Conservation (phyloP, 2,888 invertebrate genomes). For the Margaritifera margaritifera region DNA sequence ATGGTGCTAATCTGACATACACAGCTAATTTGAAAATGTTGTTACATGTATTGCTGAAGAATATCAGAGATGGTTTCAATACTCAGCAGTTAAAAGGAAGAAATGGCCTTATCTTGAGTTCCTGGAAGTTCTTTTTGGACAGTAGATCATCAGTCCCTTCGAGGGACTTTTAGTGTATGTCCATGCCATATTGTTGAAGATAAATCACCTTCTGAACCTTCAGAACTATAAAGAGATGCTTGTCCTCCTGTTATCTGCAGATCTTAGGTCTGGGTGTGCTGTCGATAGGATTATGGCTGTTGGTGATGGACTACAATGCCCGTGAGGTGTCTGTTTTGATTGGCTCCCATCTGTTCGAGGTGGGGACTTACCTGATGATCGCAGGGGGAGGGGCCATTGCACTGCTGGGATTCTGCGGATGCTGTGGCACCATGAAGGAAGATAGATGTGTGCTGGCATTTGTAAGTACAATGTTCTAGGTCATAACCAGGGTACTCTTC, state of each 20-base stretch:
- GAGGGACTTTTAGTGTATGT: no score
- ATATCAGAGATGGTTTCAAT: no score
- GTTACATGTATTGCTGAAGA: no score
- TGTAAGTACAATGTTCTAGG: constrained; percentile 50
- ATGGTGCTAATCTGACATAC: no score
- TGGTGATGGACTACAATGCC: constrained; percentile 65
- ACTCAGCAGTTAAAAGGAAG: no score
- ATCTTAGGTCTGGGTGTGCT: constrained; percentile 60
- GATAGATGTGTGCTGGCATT: constrained; percentile 66
- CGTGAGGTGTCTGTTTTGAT: constrained; percentile 64
- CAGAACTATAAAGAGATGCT: not conserved
- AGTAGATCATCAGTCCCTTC: no score
- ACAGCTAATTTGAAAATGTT: no score
- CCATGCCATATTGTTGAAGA: no score
- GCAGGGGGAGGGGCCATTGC: constrained; percentile 65
- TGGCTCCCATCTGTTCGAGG: constrained; percentile 60
- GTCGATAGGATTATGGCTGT: constrained; percentile 63
- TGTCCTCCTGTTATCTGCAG: constrained; percentile 36
- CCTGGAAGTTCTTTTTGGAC: no score
- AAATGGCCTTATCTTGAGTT: no score
- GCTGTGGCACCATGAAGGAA: constrained; percentile 66
- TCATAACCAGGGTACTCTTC: not conserved
- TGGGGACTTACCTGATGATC: constrained; percentile 63
- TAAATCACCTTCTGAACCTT: no score
- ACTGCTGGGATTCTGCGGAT: constrained; percentile 65